Conservation (phyloP, 2,797 vertebrate genomes). For the Sebastolobus altivelis region DNA sequence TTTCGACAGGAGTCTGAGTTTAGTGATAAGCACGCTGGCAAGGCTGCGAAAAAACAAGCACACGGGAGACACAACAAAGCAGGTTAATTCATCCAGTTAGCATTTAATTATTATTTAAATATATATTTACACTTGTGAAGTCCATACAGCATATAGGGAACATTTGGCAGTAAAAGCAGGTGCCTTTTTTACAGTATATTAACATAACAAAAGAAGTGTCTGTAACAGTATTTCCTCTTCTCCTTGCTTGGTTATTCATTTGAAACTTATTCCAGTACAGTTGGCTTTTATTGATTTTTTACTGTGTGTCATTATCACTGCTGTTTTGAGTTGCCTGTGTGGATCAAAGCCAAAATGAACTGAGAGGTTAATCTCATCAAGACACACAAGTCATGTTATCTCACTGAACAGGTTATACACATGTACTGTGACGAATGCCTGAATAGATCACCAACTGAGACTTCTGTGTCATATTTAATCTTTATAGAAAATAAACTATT, state of each 20-base stretch:
- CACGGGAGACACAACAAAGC: too few species aligned
- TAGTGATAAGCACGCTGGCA: conserved; percentile 16
- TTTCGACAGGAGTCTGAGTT: conserved; percentile 70
- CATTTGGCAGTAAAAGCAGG: neutral
- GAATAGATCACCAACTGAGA: conserved; percentile 12
- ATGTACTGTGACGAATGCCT: conserved; percentile 13
- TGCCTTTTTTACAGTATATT: neutral
- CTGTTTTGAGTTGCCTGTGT: conserved; percentile 7
- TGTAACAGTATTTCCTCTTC: neutral
- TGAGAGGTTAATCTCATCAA: conserved; percentile 46
- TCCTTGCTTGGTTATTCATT: neutral
- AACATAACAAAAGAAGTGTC: neutral
- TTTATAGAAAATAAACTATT: neutral
- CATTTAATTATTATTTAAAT: neutral
- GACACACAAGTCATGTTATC: conserved; percentile 25
- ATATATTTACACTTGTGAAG: neutral
- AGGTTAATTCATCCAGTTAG: neutral
- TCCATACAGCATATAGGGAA: neutral
- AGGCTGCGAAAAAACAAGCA: neutral
- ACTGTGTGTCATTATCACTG: conserved; percentile 13
- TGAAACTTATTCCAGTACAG: neutral
- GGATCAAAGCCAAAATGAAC: conserved; percentile 20
- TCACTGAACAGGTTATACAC: conserved; percentile 16
- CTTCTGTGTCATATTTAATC: neutral
- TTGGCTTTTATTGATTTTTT: conserved; percentile 21